phyloP scores from a whole-genome alignment of 2,113 vertebrate genomes.

The Willisornis vidua region DNA sequence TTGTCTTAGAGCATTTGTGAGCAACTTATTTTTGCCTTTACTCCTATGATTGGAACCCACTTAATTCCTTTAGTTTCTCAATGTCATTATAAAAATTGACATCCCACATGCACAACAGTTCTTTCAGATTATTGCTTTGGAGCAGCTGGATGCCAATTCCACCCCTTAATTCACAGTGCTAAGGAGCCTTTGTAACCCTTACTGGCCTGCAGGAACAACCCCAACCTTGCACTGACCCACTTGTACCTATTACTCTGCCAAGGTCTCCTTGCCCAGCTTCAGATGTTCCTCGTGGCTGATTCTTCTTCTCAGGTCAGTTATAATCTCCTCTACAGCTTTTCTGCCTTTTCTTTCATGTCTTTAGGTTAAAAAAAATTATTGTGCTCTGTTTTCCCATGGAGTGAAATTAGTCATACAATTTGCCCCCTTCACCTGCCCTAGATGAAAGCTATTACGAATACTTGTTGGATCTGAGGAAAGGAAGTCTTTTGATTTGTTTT shows the following conservation, averaged over 20 bases:
- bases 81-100: neutral
- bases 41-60: neutral
- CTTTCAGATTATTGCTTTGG: neutral
- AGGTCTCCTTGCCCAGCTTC: neutral
- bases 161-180: neutral
- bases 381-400: neutral
- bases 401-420: neutral
- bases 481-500: neutral
- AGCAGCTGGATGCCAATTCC: neutral
- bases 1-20: neutral
- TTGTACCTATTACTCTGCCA: neutral
- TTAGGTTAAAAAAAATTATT: neutral
- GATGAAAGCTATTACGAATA: neutral
- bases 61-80: neutral
- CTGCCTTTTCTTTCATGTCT: neutral
- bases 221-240: neutral
- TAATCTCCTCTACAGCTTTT: neutral
- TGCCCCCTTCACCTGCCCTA: neutral
- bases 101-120: neutral
- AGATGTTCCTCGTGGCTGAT: neutral
- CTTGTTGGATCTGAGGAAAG: neutral
- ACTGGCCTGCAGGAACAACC: neutral
- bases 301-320: neutral
- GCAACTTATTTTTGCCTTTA: neutral
- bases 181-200: neutral